Evolutionary conservation across 2,113 vertebrate species (phyloP).

Genomic region (Erythrocercus mccallii): DNA sequence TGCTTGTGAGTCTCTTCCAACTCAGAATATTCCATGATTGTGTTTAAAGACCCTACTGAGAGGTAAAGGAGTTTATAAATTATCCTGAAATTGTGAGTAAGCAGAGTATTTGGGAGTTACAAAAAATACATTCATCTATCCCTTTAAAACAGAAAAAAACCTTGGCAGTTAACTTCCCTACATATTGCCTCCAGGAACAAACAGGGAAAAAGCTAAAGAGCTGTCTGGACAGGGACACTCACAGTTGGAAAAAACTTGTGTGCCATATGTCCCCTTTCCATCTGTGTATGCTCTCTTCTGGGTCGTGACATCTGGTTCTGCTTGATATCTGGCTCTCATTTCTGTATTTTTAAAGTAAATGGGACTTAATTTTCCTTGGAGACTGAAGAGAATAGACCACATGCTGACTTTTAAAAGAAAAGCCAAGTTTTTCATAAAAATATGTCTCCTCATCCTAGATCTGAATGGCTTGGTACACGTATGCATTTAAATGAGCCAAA

Average conservation of each 20-base stretch:
- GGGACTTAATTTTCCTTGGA: not conserved
- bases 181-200: constrained; percentile 36
- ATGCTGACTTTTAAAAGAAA: constrained; percentile 8
- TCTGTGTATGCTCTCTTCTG: constrained; percentile 30
- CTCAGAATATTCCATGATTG: not conserved
- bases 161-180: not conserved
- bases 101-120: not conserved
- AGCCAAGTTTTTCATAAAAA: constrained; percentile 35
- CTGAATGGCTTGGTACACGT: not conserved
- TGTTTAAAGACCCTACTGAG: not conserved
- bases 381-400: constrained; percentile 9
- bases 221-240: constrained; percentile 17
- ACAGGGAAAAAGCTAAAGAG: constrained; percentile 28
- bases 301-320: constrained; percentile 52
- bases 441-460: not conserved
- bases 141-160: not conserved
- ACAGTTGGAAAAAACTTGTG: not conserved
- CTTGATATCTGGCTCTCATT: constrained; percentile 32
- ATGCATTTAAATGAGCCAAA: not conserved
- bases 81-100: not conserved
- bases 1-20: not conserved
- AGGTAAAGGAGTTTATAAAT: not conserved
- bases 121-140: not conserved
- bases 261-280: constrained; percentile 35
- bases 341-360: not conserved